Percentiles rank a stretch among this genome's conserved stretches.
These are phyloP conservation scores for Brachionus calyciflorus DNA, from an alignment of 1,140 invertebrate genomes.

Conservation along the genomic window DNA sequence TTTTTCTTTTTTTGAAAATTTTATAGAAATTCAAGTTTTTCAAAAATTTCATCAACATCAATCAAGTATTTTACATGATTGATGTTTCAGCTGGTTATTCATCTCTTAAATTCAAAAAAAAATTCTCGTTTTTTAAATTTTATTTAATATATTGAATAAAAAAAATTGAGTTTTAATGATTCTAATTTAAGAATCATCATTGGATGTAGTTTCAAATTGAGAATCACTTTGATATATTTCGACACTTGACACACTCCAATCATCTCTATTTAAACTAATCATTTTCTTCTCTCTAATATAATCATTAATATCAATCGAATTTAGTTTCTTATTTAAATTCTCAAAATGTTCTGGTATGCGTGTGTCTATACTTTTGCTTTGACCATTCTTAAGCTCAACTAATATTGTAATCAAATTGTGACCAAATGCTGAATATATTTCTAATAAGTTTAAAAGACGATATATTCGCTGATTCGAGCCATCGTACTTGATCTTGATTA, in stretches of 20 bases:
- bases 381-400: background rate
- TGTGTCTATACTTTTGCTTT: background rate
- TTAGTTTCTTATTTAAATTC: background rate
- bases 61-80: too few species aligned
- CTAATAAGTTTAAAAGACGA: background rate
- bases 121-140: too few species aligned
- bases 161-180: too few species aligned
- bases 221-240: slow-evolving; percentile 13
- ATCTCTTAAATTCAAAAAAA: too few species aligned
- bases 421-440: background rate
- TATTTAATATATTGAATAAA: too few species aligned
- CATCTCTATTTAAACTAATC: background rate
- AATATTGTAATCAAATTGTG: background rate
- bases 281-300: background rate
- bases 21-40: too few species aligned
- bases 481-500: too few species aligned
- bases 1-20: too few species aligned
- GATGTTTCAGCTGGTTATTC: too few species aligned
- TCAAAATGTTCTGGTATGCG: slow-evolving; percentile 6
- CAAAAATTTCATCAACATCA: too few species aligned
- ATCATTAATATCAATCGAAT: slow-evolving; percentile 13
- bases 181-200: too few species aligned
- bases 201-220: too few species aligned
- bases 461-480: background rate
- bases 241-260: slow-evolving; percentile 2